Conservation (phyloP, 1,140 invertebrate species). For the Papilio dardanus region DNA sequence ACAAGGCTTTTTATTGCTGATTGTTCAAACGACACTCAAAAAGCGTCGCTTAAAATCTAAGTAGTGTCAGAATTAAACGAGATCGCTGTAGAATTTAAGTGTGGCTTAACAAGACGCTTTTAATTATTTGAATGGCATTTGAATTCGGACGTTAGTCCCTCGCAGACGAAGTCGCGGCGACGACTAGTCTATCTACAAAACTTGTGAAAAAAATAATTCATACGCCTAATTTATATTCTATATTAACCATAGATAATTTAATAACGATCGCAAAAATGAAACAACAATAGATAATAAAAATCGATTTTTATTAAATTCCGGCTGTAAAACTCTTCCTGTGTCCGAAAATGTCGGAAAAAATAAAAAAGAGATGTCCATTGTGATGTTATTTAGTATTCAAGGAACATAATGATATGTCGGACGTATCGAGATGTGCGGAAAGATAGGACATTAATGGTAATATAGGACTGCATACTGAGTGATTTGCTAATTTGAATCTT, state of each 20-base stretch:
- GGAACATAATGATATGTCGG: conserved; percentile 49
- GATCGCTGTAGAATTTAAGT: too few relatives aligned
- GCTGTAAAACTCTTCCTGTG: conserved; percentile 56
- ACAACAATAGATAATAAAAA: conserved; percentile 52
- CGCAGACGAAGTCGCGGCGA: too few relatives aligned
- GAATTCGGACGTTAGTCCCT: too few relatives aligned
- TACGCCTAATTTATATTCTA: too few relatives aligned
- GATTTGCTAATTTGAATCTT: conserved; percentile 46
- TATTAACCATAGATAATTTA: background rate
- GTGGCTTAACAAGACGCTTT: too few relatives aligned
- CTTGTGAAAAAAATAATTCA: too few relatives aligned
- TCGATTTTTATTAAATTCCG: conserved; percentile 45
- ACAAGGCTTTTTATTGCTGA: too few relatives aligned
- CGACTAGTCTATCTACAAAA: too few relatives aligned
- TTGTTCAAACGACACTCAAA: too few relatives aligned
- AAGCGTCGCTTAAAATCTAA: too few relatives aligned
- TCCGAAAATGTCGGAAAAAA: conserved; percentile 47
- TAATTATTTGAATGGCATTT: too few relatives aligned
- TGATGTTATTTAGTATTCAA: conserved; percentile 57
- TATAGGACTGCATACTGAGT: conserved; percentile 48
- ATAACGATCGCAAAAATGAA: background rate
- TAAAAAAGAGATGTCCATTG: conserved; percentile 44
- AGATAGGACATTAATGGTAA: conserved; percentile 54
- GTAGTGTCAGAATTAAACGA: too few relatives aligned
- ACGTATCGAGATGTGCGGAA: conserved; percentile 51